Evolutionary conservation across 2,797 vertebrate genomes (phyloP).

Genomic region (Choloepus didactylus): DNA sequence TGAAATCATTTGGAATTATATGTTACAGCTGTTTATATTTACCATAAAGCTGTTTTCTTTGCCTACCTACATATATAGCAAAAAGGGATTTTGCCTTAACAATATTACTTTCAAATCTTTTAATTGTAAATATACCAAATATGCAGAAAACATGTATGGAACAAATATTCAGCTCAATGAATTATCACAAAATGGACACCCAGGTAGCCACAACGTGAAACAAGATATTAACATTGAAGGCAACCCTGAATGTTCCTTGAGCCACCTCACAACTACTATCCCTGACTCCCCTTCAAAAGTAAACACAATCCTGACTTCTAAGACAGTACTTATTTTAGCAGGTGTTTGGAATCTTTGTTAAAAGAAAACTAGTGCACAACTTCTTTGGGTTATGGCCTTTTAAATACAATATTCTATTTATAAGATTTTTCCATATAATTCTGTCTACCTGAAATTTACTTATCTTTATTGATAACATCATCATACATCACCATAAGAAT

Average conservation of each 20-base stretch:
- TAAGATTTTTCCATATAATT: not conserved
- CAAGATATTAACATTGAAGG: too few species aligned
- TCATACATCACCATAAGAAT: not conserved
- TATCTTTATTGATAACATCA: not conserved
- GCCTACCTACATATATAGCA: not conserved
- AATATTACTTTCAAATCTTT: not conserved
- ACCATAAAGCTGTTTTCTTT: not conserved
- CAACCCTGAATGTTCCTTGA: accelerated
- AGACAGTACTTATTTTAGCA: not conserved
- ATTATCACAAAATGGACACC: not conserved
- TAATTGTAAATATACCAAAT: not conserved
- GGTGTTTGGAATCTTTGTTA: not conserved
- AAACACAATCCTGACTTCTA: not conserved
- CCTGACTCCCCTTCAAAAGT: too few species aligned
- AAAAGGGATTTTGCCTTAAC: not conserved
- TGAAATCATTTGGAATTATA: not conserved
- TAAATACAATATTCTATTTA: not conserved
- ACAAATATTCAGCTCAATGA: not conserved
- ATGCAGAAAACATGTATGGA: not conserved
- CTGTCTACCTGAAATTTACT: not conserved
- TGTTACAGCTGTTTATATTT: not conserved
- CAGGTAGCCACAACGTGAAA: not conserved
- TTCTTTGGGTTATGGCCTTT: not conserved
- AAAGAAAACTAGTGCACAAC: not conserved
- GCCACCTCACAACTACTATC: accelerated